Evolutionary conservation across 2,113 vertebrate genomes (phyloP).

Genomic region (Sorex araneus): DNA sequence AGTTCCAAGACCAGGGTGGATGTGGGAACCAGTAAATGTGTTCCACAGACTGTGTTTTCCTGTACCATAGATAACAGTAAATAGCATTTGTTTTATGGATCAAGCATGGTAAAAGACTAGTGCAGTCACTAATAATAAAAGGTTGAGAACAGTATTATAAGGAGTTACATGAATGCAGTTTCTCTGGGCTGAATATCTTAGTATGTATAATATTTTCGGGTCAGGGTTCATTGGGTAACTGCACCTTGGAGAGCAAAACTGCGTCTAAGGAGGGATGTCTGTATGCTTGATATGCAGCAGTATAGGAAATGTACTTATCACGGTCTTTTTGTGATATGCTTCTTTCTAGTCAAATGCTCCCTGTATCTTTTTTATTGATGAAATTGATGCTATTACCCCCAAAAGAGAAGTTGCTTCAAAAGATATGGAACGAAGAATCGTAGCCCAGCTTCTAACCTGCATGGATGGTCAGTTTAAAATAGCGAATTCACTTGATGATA

Average conservation of each 20-base stretch:
- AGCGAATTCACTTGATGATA: constrained; percentile 2
- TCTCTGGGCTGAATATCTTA: background rate
- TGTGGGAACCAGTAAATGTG: background rate
- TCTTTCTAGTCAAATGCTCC: constrained; percentile 92
- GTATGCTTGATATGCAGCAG: background rate
- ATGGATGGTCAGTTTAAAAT: constrained; percentile 95
- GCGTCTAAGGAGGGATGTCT: background rate
- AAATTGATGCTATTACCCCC: constrained; percentile 98
- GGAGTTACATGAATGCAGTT: background rate
- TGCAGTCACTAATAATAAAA: background rate
- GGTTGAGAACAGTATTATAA: background rate
- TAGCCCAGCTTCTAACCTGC: constrained; percentile 97
- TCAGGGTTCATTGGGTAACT: background rate
- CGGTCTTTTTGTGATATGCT: background rate
- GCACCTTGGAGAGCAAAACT: background rate
- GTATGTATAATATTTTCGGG: background rate
- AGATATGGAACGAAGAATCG: constrained; percentile 99
- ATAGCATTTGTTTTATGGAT: background rate
- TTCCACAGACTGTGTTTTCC: background rate
- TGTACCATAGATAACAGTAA: background rate
- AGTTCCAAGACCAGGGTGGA: background rate
- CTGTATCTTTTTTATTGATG: constrained; percentile 98
- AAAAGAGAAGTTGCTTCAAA: constrained; percentile 98
- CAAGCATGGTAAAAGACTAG: background rate
- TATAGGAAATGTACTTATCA: background rate